Evolutionary conservation across 2,888 invertebrate species (phyloP).

Genomic region (Syritta pipiens): DNA sequence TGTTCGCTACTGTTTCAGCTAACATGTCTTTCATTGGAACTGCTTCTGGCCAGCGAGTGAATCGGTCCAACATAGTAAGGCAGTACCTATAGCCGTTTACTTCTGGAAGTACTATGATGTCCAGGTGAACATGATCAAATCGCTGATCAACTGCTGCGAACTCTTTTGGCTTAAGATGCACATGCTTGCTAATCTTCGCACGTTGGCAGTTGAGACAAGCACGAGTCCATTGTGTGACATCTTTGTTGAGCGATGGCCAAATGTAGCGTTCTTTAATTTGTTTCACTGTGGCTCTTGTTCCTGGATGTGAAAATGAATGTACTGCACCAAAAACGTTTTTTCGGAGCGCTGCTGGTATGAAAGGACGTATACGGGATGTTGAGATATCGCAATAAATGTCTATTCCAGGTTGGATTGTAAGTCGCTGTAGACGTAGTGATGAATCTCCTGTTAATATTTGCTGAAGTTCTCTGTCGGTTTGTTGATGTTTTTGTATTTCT

Average conservation of each 20-base stretch:
- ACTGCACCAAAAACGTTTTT: not conserved
- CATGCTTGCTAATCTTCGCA: conserved; percentile 10
- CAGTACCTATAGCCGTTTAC: too few species aligned
- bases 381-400: conserved; percentile 6
- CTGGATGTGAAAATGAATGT: conserved; percentile 39
- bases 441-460: too few species aligned
- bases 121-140: conserved; percentile 77
- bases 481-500: conserved; percentile 8
- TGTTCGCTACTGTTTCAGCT: too few species aligned
- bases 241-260: conserved; percentile 37
- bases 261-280: conserved; percentile 28
- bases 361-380: not conserved
- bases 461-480: conserved; percentile 10
- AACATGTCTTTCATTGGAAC: too few species aligned
- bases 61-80: too few species aligned
- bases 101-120: conserved; percentile 77
- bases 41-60: too few species aligned
- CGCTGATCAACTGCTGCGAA: conserved; percentile 6
- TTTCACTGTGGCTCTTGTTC: conserved; percentile 23
- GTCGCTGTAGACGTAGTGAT: not conserved
- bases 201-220: conserved; percentile 23
- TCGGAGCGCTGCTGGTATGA: not conserved
- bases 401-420: not conserved
- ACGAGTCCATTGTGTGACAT: conserved; percentile 21
- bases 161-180: conserved; percentile 4